Percentiles rank a stretch among this genome's conserved stretches.
Evolutionary conservation across 2,113 vertebrate genomes (phyloP).

Genomic region (Antechinus stuartii): DNA sequence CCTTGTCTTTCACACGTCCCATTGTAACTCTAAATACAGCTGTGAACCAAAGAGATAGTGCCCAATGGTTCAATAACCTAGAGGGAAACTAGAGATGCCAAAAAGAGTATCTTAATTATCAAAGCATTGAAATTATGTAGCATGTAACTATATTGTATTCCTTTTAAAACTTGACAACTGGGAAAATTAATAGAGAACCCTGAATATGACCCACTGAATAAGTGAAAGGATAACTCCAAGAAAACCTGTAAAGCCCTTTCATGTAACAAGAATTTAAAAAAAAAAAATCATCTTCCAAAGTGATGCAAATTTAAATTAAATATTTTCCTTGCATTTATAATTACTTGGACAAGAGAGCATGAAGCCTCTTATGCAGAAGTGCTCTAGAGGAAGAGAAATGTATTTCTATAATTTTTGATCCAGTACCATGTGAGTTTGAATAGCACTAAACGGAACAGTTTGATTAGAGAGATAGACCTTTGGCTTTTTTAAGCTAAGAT

Average conservation of each 20-base stretch:
- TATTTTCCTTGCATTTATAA: slow-evolving; percentile 31
- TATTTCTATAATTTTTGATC: not conserved
- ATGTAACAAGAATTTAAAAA: slow-evolving; percentile 4
- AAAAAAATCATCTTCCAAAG: slow-evolving; percentile 56
- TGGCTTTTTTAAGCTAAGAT: too few relatives aligned
- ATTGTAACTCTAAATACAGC: too few relatives aligned
- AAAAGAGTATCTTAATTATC: not conserved
- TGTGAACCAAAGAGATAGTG: too few relatives aligned
- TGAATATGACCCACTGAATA: slow-evolving; percentile 1
- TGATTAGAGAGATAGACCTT: too few relatives aligned
- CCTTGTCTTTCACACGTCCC: too few relatives aligned
- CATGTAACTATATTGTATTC: slow-evolving; percentile 36
- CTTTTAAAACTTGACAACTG: slow-evolving; percentile 27
- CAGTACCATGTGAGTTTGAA: not conserved
- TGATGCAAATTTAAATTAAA: slow-evolving; percentile 22
- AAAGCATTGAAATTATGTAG: slow-evolving; percentile 19
- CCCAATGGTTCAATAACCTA: too few relatives aligned
- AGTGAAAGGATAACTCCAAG: slow-evolving; percentile 43
- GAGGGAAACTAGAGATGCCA: too few relatives aligned
- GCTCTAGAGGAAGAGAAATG: not conserved
- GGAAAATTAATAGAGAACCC: not conserved
- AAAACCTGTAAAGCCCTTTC: slow-evolving; percentile 27
- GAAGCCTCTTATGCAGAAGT: not conserved
- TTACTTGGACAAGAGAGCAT: slow-evolving; percentile 11
- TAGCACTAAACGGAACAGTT: not conserved